Conservation (phyloP, 2,113 vertebrate genomes). For the Albula glossodonta region DNA sequence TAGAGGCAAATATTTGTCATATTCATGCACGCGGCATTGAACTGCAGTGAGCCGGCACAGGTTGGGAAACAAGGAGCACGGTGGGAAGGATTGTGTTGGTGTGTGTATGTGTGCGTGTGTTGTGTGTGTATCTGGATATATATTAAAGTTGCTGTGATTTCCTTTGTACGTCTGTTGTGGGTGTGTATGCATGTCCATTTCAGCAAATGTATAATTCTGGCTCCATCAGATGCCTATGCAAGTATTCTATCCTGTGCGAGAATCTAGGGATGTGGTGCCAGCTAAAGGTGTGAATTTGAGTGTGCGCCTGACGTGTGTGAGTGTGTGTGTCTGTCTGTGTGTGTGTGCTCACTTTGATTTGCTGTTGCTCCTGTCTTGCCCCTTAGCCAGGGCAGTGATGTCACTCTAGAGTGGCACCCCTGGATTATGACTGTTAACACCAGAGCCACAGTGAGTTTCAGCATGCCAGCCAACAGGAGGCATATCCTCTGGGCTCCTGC, state of each 20-base stretch:
- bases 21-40: slow-evolving; percentile 75
- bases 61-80: slow-evolving; percentile 35
- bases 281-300: background rate
- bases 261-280: no score
- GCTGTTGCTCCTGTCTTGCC: background rate
- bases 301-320: background rate
- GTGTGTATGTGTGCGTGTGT: slow-evolving; percentile 34
- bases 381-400: background rate
- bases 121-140: slow-evolving; percentile 29
- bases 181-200: background rate
- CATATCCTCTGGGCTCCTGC: slow-evolving; percentile 55
- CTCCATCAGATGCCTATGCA: background rate
- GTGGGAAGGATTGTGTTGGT: background rate
- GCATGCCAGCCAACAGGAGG: slow-evolving; percentile 36
- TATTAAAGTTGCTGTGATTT: background rate
- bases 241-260: background rate
- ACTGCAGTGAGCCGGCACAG: slow-evolving; percentile 68
- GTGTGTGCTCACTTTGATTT: background rate
- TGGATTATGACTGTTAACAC: slow-evolving; percentile 32
- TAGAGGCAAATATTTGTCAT: slow-evolving; percentile 85
- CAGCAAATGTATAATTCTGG: background rate
- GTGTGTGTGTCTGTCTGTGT: slow-evolving; percentile 34
- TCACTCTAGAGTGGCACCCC: slow-evolving; percentile 13
- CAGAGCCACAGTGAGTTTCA: background rate
- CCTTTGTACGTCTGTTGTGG: background rate